Percentiles rank a stretch among this genome's conserved stretches.
phyloP scores from a whole-genome alignment of 2,113 vertebrate species.

The Thamnaconus septentrionalis region DNA sequence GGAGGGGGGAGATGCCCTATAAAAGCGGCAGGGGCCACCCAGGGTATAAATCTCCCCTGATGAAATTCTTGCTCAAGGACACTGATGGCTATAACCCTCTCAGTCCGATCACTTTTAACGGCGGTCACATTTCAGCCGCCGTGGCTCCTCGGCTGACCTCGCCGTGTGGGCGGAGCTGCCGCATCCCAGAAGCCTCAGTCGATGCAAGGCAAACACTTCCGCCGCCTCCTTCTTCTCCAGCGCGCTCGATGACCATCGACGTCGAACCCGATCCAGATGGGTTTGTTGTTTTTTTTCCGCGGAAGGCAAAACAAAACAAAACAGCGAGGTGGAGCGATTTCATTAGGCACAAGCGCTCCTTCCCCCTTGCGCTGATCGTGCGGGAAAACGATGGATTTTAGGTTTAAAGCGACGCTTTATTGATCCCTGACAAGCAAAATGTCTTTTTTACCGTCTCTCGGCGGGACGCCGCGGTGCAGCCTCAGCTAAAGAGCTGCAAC shows the following conservation, averaged over 20 bases:
- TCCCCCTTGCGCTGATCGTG: conserved; percentile 1
- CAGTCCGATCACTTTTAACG: conserved; percentile 3
- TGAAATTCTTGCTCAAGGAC: conserved; percentile 36
- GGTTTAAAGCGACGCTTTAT: conserved; percentile 32
- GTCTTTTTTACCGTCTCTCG: neutral
- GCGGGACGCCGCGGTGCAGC: conserved; percentile 13
- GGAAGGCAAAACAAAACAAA: no score
- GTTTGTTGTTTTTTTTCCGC: no score
- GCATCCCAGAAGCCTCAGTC: no score
- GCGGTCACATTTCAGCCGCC: conserved; percentile 7
- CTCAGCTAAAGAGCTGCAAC: conserved; percentile 34
- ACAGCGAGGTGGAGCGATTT: no score
- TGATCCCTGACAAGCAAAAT: conserved; percentile 24
- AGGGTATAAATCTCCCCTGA: neutral
- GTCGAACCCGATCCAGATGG: no score
- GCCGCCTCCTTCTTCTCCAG: no score
- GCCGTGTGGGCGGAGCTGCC: neutral
- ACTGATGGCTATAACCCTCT: conserved; percentile 18
- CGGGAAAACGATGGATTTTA: conserved; percentile 10
- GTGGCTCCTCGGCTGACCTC: neutral
- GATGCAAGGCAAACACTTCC: no score
- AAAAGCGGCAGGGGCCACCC: neutral
- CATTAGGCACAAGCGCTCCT: no score
- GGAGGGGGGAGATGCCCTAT: neutral
- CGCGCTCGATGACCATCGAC: no score